phyloP scores from a whole-genome alignment of 53 echinoderm and acorn worm species.

The Henricia sp. region DNA sequence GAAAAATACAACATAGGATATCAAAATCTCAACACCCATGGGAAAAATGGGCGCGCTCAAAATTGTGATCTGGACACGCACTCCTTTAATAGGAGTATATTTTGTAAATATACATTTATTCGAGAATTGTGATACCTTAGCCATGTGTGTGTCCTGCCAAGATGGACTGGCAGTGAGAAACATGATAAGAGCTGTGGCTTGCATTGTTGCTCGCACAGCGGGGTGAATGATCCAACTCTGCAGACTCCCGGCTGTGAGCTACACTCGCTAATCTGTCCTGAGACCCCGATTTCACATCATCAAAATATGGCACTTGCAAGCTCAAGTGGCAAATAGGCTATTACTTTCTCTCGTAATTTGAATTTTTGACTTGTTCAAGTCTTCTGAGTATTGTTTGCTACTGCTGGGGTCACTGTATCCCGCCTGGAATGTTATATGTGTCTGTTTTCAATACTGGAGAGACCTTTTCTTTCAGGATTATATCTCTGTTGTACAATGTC shows the following conservation, averaged over 20 bases:
- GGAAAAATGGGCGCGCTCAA: no score
- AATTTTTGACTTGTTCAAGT: background rate
- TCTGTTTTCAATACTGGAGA: no score
- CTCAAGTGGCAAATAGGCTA: constrained; percentile 50
- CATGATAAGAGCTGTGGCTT: background rate
- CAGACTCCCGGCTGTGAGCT: background rate
- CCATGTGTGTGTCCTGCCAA: background rate
- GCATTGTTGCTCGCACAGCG: background rate
- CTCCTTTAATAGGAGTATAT: no score
- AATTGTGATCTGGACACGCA: no score
- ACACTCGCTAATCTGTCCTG: constrained; percentile 8
- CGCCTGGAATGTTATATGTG: no score
- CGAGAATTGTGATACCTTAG: no score
- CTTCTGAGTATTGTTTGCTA: background rate
- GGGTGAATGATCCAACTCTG: background rate
- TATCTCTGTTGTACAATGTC: no score
- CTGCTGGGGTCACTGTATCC: no score
- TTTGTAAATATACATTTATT: no score
- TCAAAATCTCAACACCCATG: no score
- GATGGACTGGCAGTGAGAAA: background rate
- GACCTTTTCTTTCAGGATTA: no score
- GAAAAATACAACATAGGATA: no score
- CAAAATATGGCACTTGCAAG: constrained; percentile 1
- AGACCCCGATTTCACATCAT: constrained; percentile 3
- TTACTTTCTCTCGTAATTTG: constrained; percentile 3